Percentiles rank a stretch among this genome's conserved stretches.
phyloP scores from a whole-genome alignment of 1,140 invertebrate species.

The Papilio glaucus region DNA sequence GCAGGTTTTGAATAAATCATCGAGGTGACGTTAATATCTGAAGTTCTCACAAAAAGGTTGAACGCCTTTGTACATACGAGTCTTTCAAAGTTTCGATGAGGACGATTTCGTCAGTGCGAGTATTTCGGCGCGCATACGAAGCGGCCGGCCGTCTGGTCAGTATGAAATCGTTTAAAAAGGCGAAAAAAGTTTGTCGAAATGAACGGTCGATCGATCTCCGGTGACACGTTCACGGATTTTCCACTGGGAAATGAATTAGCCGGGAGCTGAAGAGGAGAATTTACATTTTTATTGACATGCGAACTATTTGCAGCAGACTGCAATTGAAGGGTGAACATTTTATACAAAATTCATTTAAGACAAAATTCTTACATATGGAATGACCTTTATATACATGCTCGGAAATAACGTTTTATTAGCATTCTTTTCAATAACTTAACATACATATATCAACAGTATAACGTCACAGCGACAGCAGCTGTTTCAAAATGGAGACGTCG shows the following conservation, averaged over 20 bases:
- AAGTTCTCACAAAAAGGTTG: constrained; percentile 55
- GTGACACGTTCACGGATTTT: constrained; percentile 76
- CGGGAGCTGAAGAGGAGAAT: constrained; percentile 75
- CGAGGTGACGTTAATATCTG: constrained; percentile 65
- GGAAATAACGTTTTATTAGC: too few species aligned
- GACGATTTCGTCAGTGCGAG: constrained; percentile 7
- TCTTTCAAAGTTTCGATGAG: constrained; percentile 25
- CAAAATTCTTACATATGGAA: constrained; percentile 38
- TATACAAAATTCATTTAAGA: too few species aligned
- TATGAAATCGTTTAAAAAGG: constrained; percentile 70
- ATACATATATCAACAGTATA: too few species aligned
- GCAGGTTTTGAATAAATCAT: constrained; percentile 67
- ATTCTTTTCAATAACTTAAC: too few species aligned
- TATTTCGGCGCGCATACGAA: constrained; percentile 22
- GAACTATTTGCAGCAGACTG: constrained; percentile 78
- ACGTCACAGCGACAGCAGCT: too few species aligned
- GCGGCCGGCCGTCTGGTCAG: constrained; percentile 67
- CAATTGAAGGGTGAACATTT: constrained; percentile 58
- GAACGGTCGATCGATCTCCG: constrained; percentile 79
- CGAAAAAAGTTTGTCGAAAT: constrained; percentile 69
- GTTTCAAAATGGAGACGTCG: too few species aligned
- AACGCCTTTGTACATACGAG: constrained; percentile 42
- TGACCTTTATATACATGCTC: too few species aligned
- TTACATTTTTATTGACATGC: constrained; percentile 83
- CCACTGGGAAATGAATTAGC: constrained; percentile 82